Percentiles rank a stretch among this genome's conserved stretches.
Evolutionary conservation across 2,113 vertebrate species (phyloP).

Genomic region (Pteruthius melanotis): DNA sequence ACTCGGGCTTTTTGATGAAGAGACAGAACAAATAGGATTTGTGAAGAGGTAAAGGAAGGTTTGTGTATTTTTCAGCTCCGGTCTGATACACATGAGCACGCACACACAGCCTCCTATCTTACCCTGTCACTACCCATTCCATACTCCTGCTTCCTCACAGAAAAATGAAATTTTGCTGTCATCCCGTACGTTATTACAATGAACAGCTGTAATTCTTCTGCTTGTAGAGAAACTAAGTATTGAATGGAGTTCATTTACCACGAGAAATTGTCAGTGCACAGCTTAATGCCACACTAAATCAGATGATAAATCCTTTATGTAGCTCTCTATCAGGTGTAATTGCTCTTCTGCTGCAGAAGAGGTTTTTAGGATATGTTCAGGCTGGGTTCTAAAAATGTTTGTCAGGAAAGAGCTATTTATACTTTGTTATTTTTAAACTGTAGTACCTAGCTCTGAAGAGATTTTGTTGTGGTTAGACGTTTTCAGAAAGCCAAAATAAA

Average conservation of each 20-base stretch:
- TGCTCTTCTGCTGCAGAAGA: background rate
- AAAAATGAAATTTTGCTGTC: background rate
- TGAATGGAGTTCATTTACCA: background rate
- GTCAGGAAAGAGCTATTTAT: conserved; percentile 34
- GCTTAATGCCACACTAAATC: background rate
- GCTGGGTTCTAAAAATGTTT: background rate
- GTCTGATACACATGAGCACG: rapidly evolving
- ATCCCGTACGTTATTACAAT: background rate
- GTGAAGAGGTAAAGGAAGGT: background rate
- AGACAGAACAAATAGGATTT: background rate
- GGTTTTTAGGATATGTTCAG: background rate
- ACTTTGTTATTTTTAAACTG: conserved; percentile 40
- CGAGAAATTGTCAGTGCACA: background rate
- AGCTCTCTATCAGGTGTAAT: background rate
- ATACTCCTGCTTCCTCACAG: background rate
- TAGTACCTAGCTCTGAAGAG: background rate
- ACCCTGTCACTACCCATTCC: background rate
- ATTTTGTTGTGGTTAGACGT: conserved; percentile 58
- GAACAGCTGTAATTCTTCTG: background rate
- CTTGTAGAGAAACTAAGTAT: background rate
- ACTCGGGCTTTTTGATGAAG: background rate
- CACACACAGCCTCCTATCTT: background rate
- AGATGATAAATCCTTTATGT: background rate
- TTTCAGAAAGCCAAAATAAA: conserved; percentile 63
- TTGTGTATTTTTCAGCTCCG: background rate